phyloP scores from a whole-genome alignment of 1,140 invertebrate genomes.

The Carposina sasakii region DNA sequence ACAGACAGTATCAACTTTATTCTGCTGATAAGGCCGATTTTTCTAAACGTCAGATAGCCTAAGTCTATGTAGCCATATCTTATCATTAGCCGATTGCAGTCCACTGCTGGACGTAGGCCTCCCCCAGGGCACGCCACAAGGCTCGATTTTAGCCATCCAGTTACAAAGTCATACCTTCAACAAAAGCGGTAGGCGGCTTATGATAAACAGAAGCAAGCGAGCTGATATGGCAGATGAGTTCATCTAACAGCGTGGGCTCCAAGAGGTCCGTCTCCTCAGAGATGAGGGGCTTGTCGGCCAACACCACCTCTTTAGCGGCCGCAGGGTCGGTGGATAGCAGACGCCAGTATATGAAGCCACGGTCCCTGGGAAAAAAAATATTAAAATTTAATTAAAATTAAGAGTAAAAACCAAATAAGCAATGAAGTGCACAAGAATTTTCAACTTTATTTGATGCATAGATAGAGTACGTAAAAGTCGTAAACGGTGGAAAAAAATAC shows the following conservation, averaged over 20 bases:
- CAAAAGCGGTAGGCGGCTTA: slow-evolving; percentile 98
- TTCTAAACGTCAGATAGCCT: no score
- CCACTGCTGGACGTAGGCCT: no score
- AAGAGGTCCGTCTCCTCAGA: slow-evolving; percentile 99
- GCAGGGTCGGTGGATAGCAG: slow-evolving; percentile 98
- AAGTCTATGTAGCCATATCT: no score
- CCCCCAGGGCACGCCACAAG: no score
- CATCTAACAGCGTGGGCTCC: slow-evolving; percentile 97
- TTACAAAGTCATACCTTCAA: slow-evolving; percentile 93
- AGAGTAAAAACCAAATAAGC: not conserved
- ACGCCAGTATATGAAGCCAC: slow-evolving; percentile 99
- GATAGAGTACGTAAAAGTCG: no score
- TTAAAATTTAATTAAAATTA: not conserved
- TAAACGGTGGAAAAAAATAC: no score
- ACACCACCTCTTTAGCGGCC: slow-evolving; percentile 98
- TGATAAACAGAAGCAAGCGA: slow-evolving; percentile 99
- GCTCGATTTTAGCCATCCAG: no score
- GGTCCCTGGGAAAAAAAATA: slow-evolving; percentile 78
- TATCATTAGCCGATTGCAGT: no score
- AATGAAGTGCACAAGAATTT: no score
- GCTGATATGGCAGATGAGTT: slow-evolving; percentile 99
- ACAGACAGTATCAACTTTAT: no score
- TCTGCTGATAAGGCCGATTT: no score
- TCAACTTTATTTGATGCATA: no score
- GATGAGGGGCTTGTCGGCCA: slow-evolving; percentile 99